Evolutionary conservation across 2,888 invertebrate genomes (phyloP), one percentile per base, ranked within the genome.

Genomic region (Stenoptilia bipunctidactyla): DNA sequence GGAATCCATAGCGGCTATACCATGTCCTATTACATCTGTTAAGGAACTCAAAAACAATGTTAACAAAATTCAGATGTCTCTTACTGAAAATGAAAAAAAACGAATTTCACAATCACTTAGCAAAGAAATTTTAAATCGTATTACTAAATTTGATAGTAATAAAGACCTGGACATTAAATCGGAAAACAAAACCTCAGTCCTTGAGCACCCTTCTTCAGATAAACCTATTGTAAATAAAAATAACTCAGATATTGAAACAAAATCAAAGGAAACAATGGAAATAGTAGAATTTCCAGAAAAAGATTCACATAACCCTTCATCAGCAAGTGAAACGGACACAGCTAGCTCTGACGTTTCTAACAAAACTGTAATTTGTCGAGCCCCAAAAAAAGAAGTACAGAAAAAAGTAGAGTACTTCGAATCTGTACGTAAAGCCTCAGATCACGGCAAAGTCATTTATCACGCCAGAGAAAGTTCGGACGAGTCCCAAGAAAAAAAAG

Each of bases 381-480:
- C 77, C 6, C 79, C 84, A 1, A 86, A 86, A 45, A 88, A 89
- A 42, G 88, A 88, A 49, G 88, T 92, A 1, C 86, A 88, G 41
- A 88, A 88, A 53, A 93, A 91, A 66, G 90, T 94, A 1, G 89
- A 92, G 62, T 93, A 91, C 69, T 94, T 93, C 60, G 93, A 94
- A 67, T 89, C 88, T 1, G 88, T 88, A 0, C 86, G 87, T 49
- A 85, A 76, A 38, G 66, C 82, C 2, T 69, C 77, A 25, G 85
- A 85, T n/a, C 65, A 75, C 37, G 65, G 67, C 27, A 76, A 73
- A 47, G 79, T 70, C 3, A 66, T 86, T 42, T 85, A 87, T 48
- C 86, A 85, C 43, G 84, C 86, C 1, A 74, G 84, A 42, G 87
- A 87, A 50, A 83, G 73, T 51, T 77, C 80, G 1, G 68, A 77